These are phyloP conservation scores for Dromococcyx pavoninus DNA, from an alignment of 2,797 vertebrate genomes.

Conservation along the genomic window DNA sequence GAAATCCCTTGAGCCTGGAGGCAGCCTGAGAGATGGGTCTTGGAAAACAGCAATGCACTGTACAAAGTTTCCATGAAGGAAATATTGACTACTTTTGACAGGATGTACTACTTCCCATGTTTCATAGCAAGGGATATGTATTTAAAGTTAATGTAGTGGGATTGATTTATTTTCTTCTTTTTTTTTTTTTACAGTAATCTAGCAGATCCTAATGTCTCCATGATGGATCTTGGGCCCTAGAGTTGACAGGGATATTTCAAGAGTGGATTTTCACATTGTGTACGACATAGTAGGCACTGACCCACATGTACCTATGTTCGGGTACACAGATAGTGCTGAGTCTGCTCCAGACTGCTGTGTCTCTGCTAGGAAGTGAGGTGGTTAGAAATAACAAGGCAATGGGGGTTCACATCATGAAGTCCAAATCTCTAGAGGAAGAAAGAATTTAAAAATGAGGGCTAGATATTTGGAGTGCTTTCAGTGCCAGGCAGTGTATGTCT, in stretches of 20 bases:
- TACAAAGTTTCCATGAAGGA: accelerated
- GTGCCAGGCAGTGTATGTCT: too few species aligned
- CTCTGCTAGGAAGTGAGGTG: background rate
- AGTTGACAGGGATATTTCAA: background rate
- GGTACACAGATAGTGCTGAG: accelerated
- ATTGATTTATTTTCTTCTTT: background rate
- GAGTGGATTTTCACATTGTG: background rate
- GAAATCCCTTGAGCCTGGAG: background rate
- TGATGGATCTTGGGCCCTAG: background rate
- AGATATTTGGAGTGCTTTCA: accelerated
- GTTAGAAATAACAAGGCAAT: background rate
- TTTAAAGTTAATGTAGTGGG: background rate
- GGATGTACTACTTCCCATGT: accelerated
- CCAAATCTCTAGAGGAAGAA: too few species aligned
- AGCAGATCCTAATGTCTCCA: background rate
- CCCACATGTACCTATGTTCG: background rate
- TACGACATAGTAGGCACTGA: accelerated
- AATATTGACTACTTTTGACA: background rate
- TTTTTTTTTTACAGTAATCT: too few species aligned
- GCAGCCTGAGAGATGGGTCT: background rate
- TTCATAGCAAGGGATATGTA: background rate
- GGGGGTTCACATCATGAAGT: background rate
- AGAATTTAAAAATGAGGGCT: background rate
- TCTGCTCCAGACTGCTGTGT: background rate
- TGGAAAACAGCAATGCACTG: accelerated